Evolutionary conservation across 2,888 invertebrate species (phyloP).

Genomic region (Smittia sp.): DNA sequence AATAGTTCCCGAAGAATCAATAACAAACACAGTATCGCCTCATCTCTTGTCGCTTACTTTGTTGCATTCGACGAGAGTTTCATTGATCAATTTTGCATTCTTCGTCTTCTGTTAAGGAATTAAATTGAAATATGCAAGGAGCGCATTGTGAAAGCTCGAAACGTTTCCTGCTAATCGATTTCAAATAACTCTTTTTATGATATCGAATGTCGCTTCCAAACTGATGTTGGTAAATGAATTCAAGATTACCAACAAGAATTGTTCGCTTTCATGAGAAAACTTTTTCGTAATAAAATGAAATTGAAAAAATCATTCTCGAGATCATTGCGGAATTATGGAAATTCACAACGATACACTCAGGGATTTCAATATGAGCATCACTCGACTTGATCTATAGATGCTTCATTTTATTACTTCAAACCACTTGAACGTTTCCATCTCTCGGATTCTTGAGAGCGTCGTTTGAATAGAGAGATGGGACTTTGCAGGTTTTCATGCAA

Average conservation of each 20-base stretch:
- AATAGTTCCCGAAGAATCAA: neutral
- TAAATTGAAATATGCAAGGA: neutral
- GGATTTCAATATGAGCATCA: neutral
- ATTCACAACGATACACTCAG: neutral
- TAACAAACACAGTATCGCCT: neutral
- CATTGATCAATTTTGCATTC: neutral
- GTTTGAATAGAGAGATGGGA: neutral
- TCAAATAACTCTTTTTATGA: neutral
- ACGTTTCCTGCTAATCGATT: no score
- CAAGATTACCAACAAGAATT: no score
- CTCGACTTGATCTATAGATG: neutral
- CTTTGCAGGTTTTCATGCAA: neutral
- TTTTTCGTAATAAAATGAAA: neutral
- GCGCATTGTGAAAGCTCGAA: neutral
- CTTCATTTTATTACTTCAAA: neutral
- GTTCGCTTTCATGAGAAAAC: neutral
- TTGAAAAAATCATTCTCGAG: neutral
- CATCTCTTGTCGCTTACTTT: neutral
- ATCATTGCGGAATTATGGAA: neutral
- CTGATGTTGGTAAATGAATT: neutral
- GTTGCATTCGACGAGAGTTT: neutral
- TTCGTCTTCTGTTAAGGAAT: no score
- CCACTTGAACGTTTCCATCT: neutral
- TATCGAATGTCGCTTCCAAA: neutral
- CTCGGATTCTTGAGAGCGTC: neutral